phyloP scores from a whole-genome alignment of 2,888 invertebrate genomes.

The Cheilosia vernalis region DNA sequence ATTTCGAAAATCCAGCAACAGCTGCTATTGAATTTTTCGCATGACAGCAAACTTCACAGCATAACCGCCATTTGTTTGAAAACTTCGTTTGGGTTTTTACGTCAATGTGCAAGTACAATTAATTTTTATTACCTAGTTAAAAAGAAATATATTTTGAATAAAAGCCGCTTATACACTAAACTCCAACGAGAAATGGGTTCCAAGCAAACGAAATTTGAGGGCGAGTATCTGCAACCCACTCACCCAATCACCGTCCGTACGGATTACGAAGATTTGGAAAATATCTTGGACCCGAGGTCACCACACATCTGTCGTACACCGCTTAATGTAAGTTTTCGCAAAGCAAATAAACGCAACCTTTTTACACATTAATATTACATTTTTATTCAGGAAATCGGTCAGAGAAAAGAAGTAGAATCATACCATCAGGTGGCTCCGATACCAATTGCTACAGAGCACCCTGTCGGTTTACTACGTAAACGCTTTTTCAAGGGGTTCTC shows the following conservation, averaged over 20 bases:
- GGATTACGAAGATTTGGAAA: constrained; percentile 32
- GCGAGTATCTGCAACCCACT: constrained; percentile 77
- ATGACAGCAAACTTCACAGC: constrained; percentile 40
- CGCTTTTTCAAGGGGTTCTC: constrained; percentile 80
- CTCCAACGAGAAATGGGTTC: constrained; percentile 77
- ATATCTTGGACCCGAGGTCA: constrained; percentile 79
- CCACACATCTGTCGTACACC: constrained; percentile 80
- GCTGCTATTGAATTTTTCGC: background rate
- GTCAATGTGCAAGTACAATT: constrained; percentile 40
- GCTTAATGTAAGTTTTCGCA: constrained; percentile 76
- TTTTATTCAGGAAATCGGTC: constrained; percentile 32
- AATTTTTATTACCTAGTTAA: constrained; percentile 56
- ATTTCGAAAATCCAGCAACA: constrained; percentile 73
- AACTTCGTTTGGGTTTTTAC: constrained; percentile 58
- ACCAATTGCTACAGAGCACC: constrained; percentile 42
- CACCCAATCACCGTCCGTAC: constrained; percentile 55
- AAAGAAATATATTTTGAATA: background rate
- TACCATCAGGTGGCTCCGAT: constrained; percentile 23
- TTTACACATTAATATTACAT: background rate
- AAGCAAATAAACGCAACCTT: background rate
- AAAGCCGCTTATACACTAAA: background rate
- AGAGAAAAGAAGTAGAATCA: constrained; percentile 7
- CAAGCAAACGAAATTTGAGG: constrained; percentile 80
- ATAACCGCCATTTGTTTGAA: constrained; percentile 76
- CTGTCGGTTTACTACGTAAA: constrained; percentile 77